Conservation (phyloP, 2,888 invertebrate species). For the Scaptomyza caliginosa region DNA sequence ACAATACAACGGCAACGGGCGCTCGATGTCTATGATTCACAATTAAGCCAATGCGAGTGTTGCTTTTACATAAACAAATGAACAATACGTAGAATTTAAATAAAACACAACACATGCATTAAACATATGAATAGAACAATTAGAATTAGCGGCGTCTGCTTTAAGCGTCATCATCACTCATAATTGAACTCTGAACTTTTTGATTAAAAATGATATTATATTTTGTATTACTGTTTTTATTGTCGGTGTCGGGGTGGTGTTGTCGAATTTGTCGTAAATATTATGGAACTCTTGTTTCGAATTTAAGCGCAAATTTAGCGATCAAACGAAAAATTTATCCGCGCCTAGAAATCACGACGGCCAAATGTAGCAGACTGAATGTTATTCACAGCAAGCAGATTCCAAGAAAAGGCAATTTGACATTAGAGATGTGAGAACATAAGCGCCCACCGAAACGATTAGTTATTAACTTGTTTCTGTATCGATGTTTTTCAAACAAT, state of each 20-base stretch:
- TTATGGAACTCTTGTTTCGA: slow-evolving; percentile 50
- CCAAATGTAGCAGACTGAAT: slow-evolving; percentile 57
- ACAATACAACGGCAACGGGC: slow-evolving; percentile 12
- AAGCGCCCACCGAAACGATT: slow-evolving; percentile 9
- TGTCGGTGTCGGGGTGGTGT: slow-evolving; percentile 28
- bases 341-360: slow-evolving; percentile 60
- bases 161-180: not conserved
- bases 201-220: slow-evolving; percentile 18
- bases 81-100: slow-evolving; percentile 34
- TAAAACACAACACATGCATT: slow-evolving; percentile 26
- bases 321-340: slow-evolving; percentile 43
- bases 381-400: slow-evolving; percentile 42
- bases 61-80: slow-evolving; percentile 60
- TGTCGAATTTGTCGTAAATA: slow-evolving; percentile 51
- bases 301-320: slow-evolving; percentile 52
- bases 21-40: slow-evolving; percentile 54
- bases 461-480: not conserved
- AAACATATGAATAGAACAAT: slow-evolving; percentile 35
- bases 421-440: slow-evolving; percentile 27
- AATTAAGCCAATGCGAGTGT: slow-evolving; percentile 46
- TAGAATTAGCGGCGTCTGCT: slow-evolving; percentile 48
- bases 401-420: slow-evolving; percentile 14
- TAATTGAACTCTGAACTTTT: slow-evolving; percentile 17
- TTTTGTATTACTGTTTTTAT: slow-evolving; percentile 18
- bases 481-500: slow-evolving; percentile 25